A percentile compares a stretch with the other conserved stretches of the same genome.
phyloP scores from a whole-genome alignment of 2,888 invertebrate genomes.

The Idaea biselata region DNA sequence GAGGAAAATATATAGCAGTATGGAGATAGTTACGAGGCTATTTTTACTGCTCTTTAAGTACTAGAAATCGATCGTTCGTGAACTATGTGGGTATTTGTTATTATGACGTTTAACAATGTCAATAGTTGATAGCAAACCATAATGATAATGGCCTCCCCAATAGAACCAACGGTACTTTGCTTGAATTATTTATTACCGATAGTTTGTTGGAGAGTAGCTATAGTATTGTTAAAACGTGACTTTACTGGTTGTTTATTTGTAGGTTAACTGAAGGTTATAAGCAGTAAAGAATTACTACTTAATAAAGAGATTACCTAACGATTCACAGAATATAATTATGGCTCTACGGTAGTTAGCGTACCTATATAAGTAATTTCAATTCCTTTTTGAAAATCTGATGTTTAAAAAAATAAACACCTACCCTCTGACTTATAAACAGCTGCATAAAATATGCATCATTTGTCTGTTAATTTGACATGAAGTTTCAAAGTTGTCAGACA shows the following conservation, averaged over 20 bases:
- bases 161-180: slow-evolving; percentile 52
- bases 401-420: too few species aligned
- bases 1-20: not conserved
- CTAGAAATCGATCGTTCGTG: slow-evolving; percentile 32
- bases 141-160: slow-evolving; percentile 49
- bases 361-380: too few species aligned
- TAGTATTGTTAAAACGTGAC: slow-evolving; percentile 23
- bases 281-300: not conserved
- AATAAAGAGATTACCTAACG: not conserved
- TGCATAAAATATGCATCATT: too few species aligned
- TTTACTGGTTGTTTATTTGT: slow-evolving; percentile 14
- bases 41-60: slow-evolving; percentile 23
- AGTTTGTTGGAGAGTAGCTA: slow-evolving; percentile 25
- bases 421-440: too few species aligned
- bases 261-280: slow-evolving; percentile 1
- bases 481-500: too few species aligned
- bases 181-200: slow-evolving; percentile 46
- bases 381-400: too few species aligned
- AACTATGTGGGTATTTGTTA: slow-evolving; percentile 25
- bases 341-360: not conserved
- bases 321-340: not conserved
- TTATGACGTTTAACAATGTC: slow-evolving; percentile 46
- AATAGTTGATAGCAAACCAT: slow-evolving; percentile 45
- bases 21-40: not conserved
- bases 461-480: too few species aligned